Base-by-base conservation (phyloP, 2,113 vertebrate species). In the Anhinga rufa region DNA sequence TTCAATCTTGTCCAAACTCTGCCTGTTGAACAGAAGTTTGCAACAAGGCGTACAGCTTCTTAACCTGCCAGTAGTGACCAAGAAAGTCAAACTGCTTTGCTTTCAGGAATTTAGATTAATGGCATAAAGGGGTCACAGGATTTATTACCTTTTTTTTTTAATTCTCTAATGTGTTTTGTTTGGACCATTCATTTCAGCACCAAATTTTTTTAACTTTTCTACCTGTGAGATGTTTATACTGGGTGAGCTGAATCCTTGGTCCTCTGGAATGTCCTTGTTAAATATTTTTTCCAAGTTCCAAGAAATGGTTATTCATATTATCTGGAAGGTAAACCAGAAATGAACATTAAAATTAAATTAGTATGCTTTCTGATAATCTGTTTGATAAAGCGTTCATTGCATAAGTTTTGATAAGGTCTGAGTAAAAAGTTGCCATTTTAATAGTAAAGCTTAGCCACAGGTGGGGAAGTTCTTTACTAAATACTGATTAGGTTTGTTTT, bases 401-500 rank as follows among this genome's bases (percentile, higher is more conserved):
- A 3, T 76, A 16, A 42, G 24, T 55, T 91, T 89, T 89, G 14
- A 60, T 79, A 19, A 80, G 86, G 52, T 71, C 44, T 54, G n/a
- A 71, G 38, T 40, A 44, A 82, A 86, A 89, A 34, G 32, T 52
- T 95, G 49, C 34, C 7, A 25, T 93, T 93, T 78, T 74, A 61
- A 19, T 57, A 49, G 68, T 65, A 58, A 66, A 92, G 38, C 72
- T 88, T 42, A 68, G 60, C 64, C 70, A 64, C 26, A 91, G 78
- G 84, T 96, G 48, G 66, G 44, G 40, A 55, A 66, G 38, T 80
- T 95, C 72, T 84, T 86, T 55, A 31, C n/a, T 68, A 75, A 70
- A 62, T 78, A 68, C 65, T 75, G 58, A 86, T 83, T 74, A 70
- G 76, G 38, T 82, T 95, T 79, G 93, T 95, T 94, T 96, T 97